These are phyloP conservation scores for Trachelus iudaicus DNA, from an alignment of 2,888 invertebrate species.

Conservation along the genomic window DNA sequence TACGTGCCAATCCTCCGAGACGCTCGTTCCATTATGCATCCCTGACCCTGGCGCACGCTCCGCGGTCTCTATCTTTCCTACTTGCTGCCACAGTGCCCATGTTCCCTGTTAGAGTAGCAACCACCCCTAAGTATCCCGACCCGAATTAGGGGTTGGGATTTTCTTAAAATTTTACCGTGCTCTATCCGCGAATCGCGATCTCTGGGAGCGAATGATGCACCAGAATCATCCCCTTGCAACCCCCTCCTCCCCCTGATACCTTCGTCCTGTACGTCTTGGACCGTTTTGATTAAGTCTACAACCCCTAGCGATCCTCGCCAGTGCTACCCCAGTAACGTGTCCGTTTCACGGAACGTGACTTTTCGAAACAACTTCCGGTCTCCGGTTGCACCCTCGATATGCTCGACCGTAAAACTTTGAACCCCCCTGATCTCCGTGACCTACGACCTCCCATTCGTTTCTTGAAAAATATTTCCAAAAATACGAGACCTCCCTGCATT, in stretches of 20 bases:
- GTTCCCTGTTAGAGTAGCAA: not conserved
- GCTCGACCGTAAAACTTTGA: not conserved
- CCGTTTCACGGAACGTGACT: slow-evolving; percentile 7
- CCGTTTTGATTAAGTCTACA: not conserved
- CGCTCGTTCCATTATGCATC: slow-evolving; percentile 19
- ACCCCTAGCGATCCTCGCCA: not conserved
- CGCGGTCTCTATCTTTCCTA: not conserved
- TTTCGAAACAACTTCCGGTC: not conserved
- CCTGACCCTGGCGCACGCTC: slow-evolving; percentile 3
- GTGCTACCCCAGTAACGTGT: slow-evolving; percentile 1
- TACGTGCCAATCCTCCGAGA: slow-evolving; percentile 21
- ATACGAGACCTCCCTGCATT: slow-evolving; percentile 12
- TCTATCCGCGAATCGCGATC: not conserved
- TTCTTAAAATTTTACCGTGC: not conserved
- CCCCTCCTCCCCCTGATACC: not conserved
- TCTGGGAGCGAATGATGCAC: not conserved
- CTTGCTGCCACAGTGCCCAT: not conserved
- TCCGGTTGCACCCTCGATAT: slow-evolving; percentile 7
- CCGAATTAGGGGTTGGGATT: slow-evolving; percentile 4
- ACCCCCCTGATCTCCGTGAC: slow-evolving; percentile 6
- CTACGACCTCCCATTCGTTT: slow-evolving; percentile 6
- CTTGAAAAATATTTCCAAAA: slow-evolving; percentile 21
- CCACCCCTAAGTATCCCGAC: slow-evolving; percentile 1
- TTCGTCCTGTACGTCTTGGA: not conserved
- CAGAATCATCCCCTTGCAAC: not conserved